Conservation (phyloP, 37 sponge, comb jelly and placozoan species). For the Halichondria panicea region DNA sequence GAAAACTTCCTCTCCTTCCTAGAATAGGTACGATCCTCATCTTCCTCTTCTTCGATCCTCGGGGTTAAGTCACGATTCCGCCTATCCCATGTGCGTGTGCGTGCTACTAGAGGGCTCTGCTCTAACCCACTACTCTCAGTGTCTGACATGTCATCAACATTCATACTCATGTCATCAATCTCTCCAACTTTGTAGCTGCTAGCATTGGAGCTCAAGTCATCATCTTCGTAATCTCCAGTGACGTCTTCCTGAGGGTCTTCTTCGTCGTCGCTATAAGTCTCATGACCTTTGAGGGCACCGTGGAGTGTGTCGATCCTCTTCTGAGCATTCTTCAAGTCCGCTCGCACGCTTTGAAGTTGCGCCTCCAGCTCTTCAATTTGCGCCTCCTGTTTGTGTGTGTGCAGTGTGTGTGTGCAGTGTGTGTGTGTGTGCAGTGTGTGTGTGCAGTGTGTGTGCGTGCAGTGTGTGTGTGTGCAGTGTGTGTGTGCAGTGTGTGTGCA, state of each 20-base stretch:
- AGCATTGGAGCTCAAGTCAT: slow-evolving; percentile 26
- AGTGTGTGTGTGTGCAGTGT: too few species aligned
- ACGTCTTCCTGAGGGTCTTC: slow-evolving; percentile 6
- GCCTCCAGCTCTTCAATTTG: slow-evolving; percentile 64
- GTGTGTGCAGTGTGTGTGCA: too few species aligned
- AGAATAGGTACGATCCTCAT: too few species aligned
- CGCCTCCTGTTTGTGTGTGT: too few species aligned
- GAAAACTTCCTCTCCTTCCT: not conserved
- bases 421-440: too few species aligned
- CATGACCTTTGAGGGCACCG: slow-evolving; percentile 61
- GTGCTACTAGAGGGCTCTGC: not conserved
- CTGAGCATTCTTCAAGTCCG: slow-evolving; percentile 76
- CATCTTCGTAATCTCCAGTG: not conserved
- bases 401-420: too few species aligned
- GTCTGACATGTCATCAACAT: not conserved
- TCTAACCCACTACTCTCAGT: not conserved
- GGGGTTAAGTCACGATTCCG: too few species aligned
- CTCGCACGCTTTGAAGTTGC: slow-evolving; percentile 27
- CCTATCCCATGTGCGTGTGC: not conserved
- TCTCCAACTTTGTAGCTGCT: slow-evolving; percentile 38
- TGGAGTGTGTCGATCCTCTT: slow-evolving; percentile 74
- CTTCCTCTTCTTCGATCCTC: too few species aligned
- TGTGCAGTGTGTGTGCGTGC: too few species aligned
- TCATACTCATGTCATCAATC: not conserved
- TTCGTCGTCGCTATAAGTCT: slow-evolving; percentile 35